Base-by-base conservation (phyloP, 2,797 vertebrate species). In the Crenichthys baileyi region DNA sequence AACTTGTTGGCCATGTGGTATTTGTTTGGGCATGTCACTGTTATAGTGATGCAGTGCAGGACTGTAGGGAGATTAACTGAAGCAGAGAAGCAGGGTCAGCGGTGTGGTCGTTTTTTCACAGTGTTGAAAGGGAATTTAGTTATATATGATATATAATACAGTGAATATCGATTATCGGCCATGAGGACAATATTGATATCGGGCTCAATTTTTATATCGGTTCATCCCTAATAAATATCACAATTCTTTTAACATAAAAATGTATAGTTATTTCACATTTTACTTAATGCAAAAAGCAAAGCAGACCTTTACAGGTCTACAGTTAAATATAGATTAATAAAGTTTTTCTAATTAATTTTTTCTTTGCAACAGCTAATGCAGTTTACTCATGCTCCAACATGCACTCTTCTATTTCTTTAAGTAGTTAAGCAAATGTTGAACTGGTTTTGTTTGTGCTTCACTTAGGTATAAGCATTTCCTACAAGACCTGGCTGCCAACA, bases 401-500 rank as follows among this genome's bases (percentile, higher is more conserved):
- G 20, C 63, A 67, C 53, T 24, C 22, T 67, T 41, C 16, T 12
- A 41, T 24, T 24, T 67, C 24, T 67, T 41, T 7, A 36, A 15
- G 18, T 63, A 20, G 29, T 36, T 46, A 7, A 51, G 13, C 4
- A 41, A 56, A 53, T 67, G 65, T 78, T 67, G 81, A 79, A 78
- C 84, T 76, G 46, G 24, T 77, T 70, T 55, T 78, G 67, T 68
- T 78, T 87, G 2, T 95, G 73, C 86, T 77, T 90, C 80, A 87
- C 58, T 44, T 84, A 99, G 98, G 93, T 99, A 98, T 82, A 96
- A 96, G 70, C 93, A 96, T 88, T 96, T 97, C 56, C 83, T 97
- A 2, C 88, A 95, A 82, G 96, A 97, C 84, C 85, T 98, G 93
- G 87, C 95, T 70, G 96, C 97, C 87, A 98, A 98, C 91, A 98